Evolutionary conservation across 2,888 invertebrate genomes (phyloP), one percentile per base, ranked within the genome.

Genomic region (Drosophila nigricruria): DNA sequence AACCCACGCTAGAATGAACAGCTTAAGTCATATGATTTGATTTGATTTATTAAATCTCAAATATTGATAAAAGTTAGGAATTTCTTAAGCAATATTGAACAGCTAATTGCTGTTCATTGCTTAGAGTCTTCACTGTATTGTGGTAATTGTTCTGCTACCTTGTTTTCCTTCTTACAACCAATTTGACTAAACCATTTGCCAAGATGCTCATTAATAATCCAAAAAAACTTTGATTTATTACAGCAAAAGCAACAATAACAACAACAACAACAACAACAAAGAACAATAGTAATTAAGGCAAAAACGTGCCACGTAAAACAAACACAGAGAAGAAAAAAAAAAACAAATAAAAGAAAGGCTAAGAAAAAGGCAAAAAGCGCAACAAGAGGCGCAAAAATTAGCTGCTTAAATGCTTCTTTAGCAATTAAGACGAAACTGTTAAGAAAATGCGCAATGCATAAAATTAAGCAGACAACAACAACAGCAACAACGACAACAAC

Each of bases 381-480:
- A 74, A 81, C 57, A 82, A 73, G 66, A 70, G 67, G 45, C 38
- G 59, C 66, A 70, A 71, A 66, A 34, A 73, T 72, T 63, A 59
- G 64, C 71, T 67, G 66, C 77, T 70, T 80, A 76, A 90, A 81
- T 78, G 84, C 77, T 78, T 72, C 74, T 20, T 23, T 34, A 71
- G 72, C 78, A 81, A 83, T 69, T 78, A 83, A 57, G 83, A 61
- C 8, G 70, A 71, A 73, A 80, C 70, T 75, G 73, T 77, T 89
- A 73, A 83, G 81, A 70, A 83, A 87, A 89, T 89, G 70, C 73
- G 73, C 83, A 80, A 76, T 73, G 75, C 76, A 88, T 70, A 82
- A 77, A 80, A 74, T 88, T 87, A 76, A 90, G 38, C 81, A 58
- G 65, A 43, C 57, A 67, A n/a, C 67, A 67, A 38, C 62, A 54